Conservation (phyloP, 1,140 invertebrate genomes). For the Drosophila nigrodunni region DNA sequence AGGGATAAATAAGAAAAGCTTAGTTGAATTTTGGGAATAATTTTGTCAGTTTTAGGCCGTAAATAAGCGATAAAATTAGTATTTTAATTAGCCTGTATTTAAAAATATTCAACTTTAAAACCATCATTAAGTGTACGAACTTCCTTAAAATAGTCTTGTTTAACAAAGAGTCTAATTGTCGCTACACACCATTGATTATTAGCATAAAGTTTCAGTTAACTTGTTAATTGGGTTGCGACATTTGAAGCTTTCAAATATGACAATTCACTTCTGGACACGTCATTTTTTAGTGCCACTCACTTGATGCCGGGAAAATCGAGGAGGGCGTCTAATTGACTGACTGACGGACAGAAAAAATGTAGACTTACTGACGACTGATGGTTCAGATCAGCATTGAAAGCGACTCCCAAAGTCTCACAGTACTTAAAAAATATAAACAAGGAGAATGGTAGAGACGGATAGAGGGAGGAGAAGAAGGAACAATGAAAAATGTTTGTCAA, state of each 20-base stretch:
- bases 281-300: constrained; percentile 1
- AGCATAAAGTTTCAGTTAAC: too few species aligned
- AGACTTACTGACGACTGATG: constrained; percentile 38
- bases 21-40: too few species aligned
- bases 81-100: too few species aligned
- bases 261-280: constrained; percentile 29
- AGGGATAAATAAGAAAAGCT: too few species aligned
- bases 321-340: constrained; percentile 36
- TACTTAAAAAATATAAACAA: constrained; percentile 35
- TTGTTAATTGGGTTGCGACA: constrained; percentile 17
- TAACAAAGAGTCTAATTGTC: too few species aligned
- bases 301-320: not conserved
- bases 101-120: too few species aligned
- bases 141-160: too few species aligned
- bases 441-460: too few species aligned
- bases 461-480: not conserved
- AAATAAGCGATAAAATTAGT: too few species aligned
- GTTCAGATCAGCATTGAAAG: constrained; percentile 43
- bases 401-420: constrained; percentile 18
- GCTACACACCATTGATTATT: too few species aligned
- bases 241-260: not conserved
- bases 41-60: too few species aligned
- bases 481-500: constrained; percentile 69
- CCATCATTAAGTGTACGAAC: too few species aligned
- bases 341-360: constrained; percentile 9